phyloP scores from a whole-genome alignment of 2,113 vertebrate species.

The Rhabdomys dilectus region DNA sequence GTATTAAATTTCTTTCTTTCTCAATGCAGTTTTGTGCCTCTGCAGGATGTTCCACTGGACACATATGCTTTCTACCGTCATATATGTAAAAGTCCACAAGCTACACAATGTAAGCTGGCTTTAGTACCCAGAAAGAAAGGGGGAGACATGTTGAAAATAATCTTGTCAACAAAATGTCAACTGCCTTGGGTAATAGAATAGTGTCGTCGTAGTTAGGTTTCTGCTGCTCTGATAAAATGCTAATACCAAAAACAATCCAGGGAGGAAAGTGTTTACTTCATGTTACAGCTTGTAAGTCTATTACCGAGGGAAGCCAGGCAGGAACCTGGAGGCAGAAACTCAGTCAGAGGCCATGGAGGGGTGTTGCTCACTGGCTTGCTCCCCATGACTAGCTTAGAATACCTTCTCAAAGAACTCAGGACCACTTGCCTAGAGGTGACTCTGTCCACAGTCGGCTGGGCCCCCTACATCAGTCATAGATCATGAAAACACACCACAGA shows the following conservation, averaged over 20 bases:
- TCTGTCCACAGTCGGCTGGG: background rate
- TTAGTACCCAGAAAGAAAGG: background rate
- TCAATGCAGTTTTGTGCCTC: background rate
- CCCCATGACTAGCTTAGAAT: background rate
- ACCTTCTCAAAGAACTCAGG: background rate
- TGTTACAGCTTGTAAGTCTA: background rate
- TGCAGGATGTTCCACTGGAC: constrained; percentile 26
- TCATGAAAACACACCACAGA: background rate
- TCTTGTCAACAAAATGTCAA: constrained; percentile 72
- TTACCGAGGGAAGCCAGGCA: background rate
- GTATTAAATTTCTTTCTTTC: background rate
- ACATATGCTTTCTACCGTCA: constrained; percentile 52
- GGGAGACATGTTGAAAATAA: background rate
- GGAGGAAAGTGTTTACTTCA: background rate
- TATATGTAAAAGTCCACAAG: constrained; percentile 53
- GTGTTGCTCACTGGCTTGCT: background rate
- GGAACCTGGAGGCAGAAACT: background rate
- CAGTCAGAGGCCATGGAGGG: accelerated
- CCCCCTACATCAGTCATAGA: background rate
- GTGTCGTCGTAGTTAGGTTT: background rate
- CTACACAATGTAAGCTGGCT: constrained; percentile 52
- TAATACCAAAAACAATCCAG: background rate
- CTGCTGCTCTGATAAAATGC: background rate
- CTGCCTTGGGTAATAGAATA: background rate
- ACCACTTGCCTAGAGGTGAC: background rate